Percentiles rank a stretch among this genome's conserved stretches.
Conservation (phyloP, 2,113 vertebrate species). For the Syrrhaptes paradoxus region DNA sequence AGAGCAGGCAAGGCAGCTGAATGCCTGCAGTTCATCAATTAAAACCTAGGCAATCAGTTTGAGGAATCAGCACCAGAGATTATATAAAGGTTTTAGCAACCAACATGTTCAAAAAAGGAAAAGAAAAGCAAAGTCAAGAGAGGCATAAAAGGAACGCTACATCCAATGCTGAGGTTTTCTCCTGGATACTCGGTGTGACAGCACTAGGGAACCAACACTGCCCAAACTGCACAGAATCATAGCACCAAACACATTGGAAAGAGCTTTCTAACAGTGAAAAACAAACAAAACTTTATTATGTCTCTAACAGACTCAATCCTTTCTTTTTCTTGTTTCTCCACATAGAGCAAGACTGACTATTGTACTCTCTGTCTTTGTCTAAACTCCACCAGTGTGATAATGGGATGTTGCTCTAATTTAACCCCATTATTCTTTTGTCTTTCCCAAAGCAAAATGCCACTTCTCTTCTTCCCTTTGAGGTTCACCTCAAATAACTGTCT, state of each 20-base stretch:
- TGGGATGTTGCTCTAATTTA: constrained; percentile 63
- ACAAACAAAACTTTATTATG: neutral
- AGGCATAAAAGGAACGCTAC: neutral
- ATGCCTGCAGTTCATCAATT: constrained; percentile 7
- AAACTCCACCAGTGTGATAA: constrained; percentile 35
- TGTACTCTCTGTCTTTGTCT: constrained; percentile 18
- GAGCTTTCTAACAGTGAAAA: neutral
- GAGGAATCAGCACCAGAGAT: neutral
- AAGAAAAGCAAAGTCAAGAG: neutral
- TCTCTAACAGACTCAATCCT: neutral
- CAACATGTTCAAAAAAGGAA: neutral
- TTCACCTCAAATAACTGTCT: constrained; percentile 66
- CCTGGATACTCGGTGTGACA: neutral
- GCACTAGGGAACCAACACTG: neutral
- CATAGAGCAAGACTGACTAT: neutral
- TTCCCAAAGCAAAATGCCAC: constrained; percentile 61
- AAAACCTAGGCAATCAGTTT: constrained; percentile 5
- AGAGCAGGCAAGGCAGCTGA: neutral
- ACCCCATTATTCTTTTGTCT: constrained; percentile 71
- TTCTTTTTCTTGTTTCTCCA: neutral
- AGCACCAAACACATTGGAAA: neutral
- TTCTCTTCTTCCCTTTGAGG: constrained; percentile 65
- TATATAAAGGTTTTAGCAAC: neutral
- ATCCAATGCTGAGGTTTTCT: neutral
- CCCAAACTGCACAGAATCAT: neutral